Conservation (phyloP, 2,888 invertebrate genomes). For the Stegana nigrithorax region DNA sequence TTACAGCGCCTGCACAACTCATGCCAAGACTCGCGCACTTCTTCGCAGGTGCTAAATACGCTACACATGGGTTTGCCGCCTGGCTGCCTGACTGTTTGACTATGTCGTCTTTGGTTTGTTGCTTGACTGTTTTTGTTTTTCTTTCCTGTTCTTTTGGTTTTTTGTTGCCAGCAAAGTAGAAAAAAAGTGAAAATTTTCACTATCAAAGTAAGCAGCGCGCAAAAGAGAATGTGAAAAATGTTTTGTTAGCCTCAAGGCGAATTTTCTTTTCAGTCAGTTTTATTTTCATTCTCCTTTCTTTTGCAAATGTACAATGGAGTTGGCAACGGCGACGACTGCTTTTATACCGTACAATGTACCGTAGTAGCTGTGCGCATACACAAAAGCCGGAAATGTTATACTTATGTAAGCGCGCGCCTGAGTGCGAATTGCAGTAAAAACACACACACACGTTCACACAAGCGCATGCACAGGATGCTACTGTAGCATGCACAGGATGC, state of each 20-base stretch:
- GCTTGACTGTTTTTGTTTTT: background rate
- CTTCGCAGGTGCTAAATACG: conserved; percentile 30
- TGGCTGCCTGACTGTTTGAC: background rate
- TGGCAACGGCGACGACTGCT: background rate
- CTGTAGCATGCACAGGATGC: too few relatives aligned
- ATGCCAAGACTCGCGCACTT: conserved; percentile 26
- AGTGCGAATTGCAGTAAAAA: conserved; percentile 41
- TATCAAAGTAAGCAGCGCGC: conserved; percentile 1
- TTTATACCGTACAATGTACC: background rate
- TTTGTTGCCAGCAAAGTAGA: conserved; percentile 2
- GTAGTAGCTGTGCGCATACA: background rate
- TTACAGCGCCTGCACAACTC: conserved; percentile 36
- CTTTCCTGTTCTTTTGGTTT: background rate
- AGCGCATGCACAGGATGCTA: background rate
- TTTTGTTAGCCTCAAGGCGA: conserved; percentile 17
- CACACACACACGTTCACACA: conserved; percentile 17
- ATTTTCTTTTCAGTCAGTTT: conserved; percentile 14
- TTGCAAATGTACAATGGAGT: background rate
- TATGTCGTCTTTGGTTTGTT: conserved; percentile 11
- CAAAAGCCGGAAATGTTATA: too few relatives aligned
- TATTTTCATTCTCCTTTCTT: background rate
- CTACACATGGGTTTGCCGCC: background rate
- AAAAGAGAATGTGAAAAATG: background rate
- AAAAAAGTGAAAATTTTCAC: conserved; percentile 28
- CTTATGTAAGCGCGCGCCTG: conserved; percentile 5